Conservation (phyloP, 2,797 vertebrate genomes). For the Geotrypetes seraphini region DNA sequence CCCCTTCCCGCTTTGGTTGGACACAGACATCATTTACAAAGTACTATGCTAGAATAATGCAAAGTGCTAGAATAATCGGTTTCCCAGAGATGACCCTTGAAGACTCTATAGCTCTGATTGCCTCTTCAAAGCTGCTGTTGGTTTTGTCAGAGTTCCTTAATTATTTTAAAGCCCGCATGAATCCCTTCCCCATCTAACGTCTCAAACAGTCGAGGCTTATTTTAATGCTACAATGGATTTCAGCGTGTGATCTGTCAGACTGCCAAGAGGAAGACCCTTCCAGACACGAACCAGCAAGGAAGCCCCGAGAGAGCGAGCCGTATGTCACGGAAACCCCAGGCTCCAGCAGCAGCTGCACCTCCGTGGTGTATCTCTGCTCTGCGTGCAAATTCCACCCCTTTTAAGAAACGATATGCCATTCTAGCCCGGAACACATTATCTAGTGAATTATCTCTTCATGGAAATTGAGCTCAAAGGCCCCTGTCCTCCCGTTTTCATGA, state of each 20-base stretch:
- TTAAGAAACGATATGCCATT: constrained; percentile 26
- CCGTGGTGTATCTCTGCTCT: constrained; percentile 10
- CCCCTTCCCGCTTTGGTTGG: constrained; percentile 25
- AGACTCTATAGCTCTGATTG: constrained; percentile 40
- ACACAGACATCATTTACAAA: constrained; percentile 35
- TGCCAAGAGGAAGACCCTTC: constrained; percentile 26
- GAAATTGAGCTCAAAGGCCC: constrained; percentile 28
- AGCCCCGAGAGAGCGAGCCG: constrained; percentile 20
- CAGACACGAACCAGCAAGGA: constrained; percentile 32
- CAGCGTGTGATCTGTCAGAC: constrained; percentile 34
- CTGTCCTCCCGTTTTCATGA: constrained; percentile 31
- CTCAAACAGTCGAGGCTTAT: constrained; percentile 26
- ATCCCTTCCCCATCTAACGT: constrained; percentile 48
- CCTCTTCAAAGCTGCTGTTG: constrained; percentile 34
- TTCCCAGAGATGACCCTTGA: constrained; percentile 40
- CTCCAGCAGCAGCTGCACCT: constrained; percentile 30
- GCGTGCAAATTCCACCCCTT: constrained; percentile 24
- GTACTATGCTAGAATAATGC: constrained; percentile 46
- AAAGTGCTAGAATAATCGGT: constrained; percentile 47
- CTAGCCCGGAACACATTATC: constrained; percentile 18
- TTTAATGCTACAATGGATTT: constrained; percentile 49
- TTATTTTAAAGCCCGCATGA: constrained; percentile 43
- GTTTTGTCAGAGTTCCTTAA: constrained; percentile 40
- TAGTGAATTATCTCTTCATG: constrained; percentile 24
- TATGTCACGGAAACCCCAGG: constrained; percentile 26